Percentiles rank a stretch among this genome's conserved stretches.
Conservation (phyloP, 2,797 vertebrate genomes). For the Cyclopterus lumpus region DNA sequence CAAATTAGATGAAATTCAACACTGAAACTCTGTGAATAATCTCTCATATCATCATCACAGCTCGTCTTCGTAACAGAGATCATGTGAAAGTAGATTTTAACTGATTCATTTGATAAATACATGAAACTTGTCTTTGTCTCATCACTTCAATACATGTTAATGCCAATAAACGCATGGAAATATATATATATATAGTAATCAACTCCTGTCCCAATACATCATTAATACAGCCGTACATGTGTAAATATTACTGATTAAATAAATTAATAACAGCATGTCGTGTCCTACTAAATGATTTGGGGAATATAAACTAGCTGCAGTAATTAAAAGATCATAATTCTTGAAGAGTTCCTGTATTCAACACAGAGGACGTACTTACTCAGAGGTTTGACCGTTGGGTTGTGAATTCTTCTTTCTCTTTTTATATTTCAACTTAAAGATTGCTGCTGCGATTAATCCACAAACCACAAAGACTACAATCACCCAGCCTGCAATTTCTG, state of each 20-base stretch:
- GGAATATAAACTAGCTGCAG: neutral
- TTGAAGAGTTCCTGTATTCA: neutral
- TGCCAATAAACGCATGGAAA: neutral
- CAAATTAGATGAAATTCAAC: neutral
- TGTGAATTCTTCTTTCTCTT: neutral
- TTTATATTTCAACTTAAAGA: neutral
- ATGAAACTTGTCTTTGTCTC: neutral
- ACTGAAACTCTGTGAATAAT: neutral
- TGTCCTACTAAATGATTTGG: neutral
- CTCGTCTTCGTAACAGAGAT: neutral
- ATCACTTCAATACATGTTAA: neutral
- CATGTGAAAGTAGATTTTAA: neutral
- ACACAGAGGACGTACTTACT: neutral
- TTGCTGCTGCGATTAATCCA: neutral
- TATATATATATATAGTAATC: neutral
- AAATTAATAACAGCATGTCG: neutral
- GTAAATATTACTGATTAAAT: neutral
- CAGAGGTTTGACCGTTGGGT: rapidly evolving
- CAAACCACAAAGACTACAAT: neutral
- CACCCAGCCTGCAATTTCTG: neutral
- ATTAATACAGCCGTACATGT: neutral
- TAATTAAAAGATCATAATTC: neutral
- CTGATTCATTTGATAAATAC: neutral
- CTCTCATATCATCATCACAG: neutral
- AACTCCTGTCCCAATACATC: neutral